Evolutionary conservation across 2,888 invertebrate genomes (phyloP).

Genomic region (Hipparchia semele): DNA sequence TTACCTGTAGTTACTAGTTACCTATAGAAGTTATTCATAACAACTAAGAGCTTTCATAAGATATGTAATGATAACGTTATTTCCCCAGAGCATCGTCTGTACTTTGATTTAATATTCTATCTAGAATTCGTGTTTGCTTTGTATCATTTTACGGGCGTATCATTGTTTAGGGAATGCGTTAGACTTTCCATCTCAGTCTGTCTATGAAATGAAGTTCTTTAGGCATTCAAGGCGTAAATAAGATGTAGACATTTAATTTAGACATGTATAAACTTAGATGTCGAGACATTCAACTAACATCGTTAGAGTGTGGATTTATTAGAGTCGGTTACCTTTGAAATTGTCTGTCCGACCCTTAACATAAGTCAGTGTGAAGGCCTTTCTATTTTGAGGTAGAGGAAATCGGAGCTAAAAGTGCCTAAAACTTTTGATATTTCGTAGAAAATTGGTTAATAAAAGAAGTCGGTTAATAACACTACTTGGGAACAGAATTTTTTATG

Average conservation of each 20-base stretch:
- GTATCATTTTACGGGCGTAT: conserved; percentile 4
- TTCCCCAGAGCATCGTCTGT: background rate
- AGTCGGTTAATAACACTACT: no score
- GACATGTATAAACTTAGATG: background rate
- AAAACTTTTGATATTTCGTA: no score
- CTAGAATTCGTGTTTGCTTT: background rate
- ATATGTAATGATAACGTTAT: background rate
- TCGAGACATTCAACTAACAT: background rate
- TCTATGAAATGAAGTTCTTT: background rate
- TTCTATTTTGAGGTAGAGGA: no score
- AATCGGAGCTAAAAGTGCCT: no score
- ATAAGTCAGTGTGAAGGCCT: background rate
- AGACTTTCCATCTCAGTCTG: background rate
- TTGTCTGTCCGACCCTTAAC: background rate
- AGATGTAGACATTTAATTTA: background rate
- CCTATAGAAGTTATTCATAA: no score
- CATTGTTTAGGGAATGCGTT: background rate
- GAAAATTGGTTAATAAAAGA: no score
- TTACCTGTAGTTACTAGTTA: no score
- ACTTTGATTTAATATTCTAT: conserved; percentile 4
- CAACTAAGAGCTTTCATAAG: no score
- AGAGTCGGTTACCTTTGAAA: background rate
- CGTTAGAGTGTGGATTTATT: background rate
- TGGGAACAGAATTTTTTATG: no score
- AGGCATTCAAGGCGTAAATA: background rate